Evolutionary conservation across 2,888 invertebrate species (phyloP).

Genomic region (Hedya salicella): DNA sequence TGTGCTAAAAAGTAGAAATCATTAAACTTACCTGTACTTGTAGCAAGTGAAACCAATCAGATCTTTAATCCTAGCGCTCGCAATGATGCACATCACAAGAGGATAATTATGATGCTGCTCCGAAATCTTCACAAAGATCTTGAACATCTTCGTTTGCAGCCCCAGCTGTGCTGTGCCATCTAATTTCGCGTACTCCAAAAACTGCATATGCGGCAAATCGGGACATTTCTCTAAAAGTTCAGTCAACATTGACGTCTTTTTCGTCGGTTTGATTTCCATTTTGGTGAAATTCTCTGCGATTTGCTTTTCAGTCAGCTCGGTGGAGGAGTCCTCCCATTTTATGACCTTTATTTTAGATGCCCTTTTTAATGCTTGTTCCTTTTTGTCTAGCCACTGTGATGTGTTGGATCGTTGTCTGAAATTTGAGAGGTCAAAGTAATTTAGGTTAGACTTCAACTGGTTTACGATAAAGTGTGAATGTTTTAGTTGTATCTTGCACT

Average conservation of each 20-base stretch:
- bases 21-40: constrained; percentile 86
- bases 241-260: constrained; percentile 87
- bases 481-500: too few relatives aligned
- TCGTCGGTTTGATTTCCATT: constrained; percentile 64
- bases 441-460: background rate
- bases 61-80: constrained; percentile 94
- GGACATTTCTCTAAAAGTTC: constrained; percentile 91
- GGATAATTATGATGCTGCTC: constrained; percentile 93
- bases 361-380: constrained; percentile 93
- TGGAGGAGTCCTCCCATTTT: constrained; percentile 87
- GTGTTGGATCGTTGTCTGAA: constrained; percentile 92
- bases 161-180: constrained; percentile 95
- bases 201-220: constrained; percentile 92
- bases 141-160: constrained; percentile 92
- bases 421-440: background rate
- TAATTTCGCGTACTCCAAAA: constrained; percentile 94
- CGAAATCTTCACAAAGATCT: constrained; percentile 95
- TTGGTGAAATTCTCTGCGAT: constrained; percentile 85
- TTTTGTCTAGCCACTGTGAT: constrained; percentile 93
- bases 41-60: constrained; percentile 97
- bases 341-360: constrained; percentile 91
- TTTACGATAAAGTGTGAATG: too few relatives aligned
- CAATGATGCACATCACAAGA: constrained; percentile 91
- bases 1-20: too few relatives aligned
- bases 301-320: constrained; percentile 83